Percentiles rank a stretch among this genome's conserved stretches.
These are phyloP conservation scores for Bagarius yarrelli DNA, from an alignment of 2,113 vertebrate genomes.

Conservation along the genomic window DNA sequence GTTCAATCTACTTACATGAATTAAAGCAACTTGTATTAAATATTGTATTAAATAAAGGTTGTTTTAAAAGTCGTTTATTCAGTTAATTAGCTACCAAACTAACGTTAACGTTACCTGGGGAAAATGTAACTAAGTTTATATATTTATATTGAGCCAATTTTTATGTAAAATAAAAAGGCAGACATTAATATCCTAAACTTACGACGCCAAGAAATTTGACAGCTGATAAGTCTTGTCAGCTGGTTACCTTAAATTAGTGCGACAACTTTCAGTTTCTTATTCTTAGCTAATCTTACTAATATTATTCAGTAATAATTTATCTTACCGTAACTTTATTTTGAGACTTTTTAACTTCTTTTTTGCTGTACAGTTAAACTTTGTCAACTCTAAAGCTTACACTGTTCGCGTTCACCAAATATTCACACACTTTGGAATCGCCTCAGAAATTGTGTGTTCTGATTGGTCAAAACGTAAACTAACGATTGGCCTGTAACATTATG, in stretches of 20 bases:
- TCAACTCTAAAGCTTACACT: too few relatives aligned
- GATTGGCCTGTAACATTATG: neutral
- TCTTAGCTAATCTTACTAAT: neutral
- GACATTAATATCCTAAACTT: too few relatives aligned
- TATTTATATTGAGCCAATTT: too few relatives aligned
- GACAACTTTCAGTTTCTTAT: neutral
- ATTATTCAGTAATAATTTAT: neutral
- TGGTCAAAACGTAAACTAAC: neutral
- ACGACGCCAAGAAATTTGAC: too few relatives aligned
- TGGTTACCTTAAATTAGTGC: neutral
- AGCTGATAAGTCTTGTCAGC: neutral
- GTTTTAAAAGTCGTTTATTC: too few relatives aligned
- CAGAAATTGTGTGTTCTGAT: slow-evolving; percentile 1
- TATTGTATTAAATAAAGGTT: too few relatives aligned
- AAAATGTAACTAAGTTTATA: too few relatives aligned
- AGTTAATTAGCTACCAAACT: too few relatives aligned
- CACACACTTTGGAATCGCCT: neutral
- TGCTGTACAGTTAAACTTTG: neutral
- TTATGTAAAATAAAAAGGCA: too few relatives aligned
- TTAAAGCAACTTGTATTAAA: too few relatives aligned
- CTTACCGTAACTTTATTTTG: neutral
- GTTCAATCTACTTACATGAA: too few relatives aligned
- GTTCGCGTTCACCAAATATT: neutral
- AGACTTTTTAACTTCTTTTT: neutral
- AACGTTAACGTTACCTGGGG: too few relatives aligned